These are phyloP conservation scores for Lanius collurio DNA, from an alignment of 2,113 vertebrate species.

Conservation along the genomic window DNA sequence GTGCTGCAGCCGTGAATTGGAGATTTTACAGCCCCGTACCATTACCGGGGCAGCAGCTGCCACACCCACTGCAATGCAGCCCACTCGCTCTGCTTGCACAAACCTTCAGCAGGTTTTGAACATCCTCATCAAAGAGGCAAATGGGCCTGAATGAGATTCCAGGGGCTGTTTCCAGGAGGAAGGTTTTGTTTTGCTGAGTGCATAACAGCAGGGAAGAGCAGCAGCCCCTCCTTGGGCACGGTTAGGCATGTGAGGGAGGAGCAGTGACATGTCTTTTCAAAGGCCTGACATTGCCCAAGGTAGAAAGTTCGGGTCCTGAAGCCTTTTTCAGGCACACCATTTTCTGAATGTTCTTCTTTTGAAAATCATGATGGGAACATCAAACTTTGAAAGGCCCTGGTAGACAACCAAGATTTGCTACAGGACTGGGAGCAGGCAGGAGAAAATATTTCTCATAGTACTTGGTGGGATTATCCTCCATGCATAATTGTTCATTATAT, in stretches of 20 bases:
- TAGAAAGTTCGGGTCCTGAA: neutral
- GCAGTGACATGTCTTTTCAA: neutral
- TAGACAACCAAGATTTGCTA: neutral
- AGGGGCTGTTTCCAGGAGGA: slow-evolving; percentile 38
- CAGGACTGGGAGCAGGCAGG: neutral
- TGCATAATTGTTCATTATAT: slow-evolving; percentile 51
- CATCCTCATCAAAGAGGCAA: slow-evolving; percentile 33
- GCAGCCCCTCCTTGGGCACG: slow-evolving; percentile 5
- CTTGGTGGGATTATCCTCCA: slow-evolving; percentile 40
- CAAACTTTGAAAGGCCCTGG: neutral
- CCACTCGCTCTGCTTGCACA: neutral
- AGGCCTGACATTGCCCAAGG: neutral
- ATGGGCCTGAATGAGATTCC: slow-evolving; percentile 39
- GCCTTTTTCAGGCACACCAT: neutral
- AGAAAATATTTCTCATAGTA: slow-evolving; percentile 8
- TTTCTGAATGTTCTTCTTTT: neutral
- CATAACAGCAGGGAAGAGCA: slow-evolving; percentile 6
- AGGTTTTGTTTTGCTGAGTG: slow-evolving; percentile 31
- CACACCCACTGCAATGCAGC: slow-evolving; percentile 9
- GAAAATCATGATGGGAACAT: neutral
- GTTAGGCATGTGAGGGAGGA: neutral
- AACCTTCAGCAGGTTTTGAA: slow-evolving; percentile 28
- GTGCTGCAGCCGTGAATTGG: neutral
- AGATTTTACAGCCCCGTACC: neutral
- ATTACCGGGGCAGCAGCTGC: neutral